Evolutionary conservation across 2,888 invertebrate species (phyloP).

Genomic region (Euproctis similis): DNA sequence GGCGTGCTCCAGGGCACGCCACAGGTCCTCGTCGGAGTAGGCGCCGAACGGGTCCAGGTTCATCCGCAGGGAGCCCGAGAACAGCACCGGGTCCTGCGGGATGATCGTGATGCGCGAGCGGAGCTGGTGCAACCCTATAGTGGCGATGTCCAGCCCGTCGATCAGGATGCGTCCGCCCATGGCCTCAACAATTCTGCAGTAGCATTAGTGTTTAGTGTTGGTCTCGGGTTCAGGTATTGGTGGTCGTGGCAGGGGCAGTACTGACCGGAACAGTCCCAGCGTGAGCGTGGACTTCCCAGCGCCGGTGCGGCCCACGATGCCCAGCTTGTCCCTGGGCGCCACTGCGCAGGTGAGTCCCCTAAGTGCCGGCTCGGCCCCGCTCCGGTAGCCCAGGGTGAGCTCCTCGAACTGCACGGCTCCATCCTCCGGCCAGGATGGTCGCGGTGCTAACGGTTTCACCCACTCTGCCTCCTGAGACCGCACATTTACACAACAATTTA

Average conservation of each 20-base stretch:
- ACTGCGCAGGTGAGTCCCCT: constrained; percentile 86
- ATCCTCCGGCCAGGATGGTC: constrained; percentile 85
- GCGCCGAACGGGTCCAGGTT: constrained; percentile 93
- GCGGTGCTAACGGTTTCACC: constrained; percentile 79
- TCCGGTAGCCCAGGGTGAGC: constrained; percentile 89
- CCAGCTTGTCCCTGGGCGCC: constrained; percentile 89
- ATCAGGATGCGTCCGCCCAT: constrained; percentile 87
- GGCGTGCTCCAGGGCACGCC: constrained; percentile 91
- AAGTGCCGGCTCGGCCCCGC: constrained; percentile 91
- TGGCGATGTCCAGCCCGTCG: constrained; percentile 87
- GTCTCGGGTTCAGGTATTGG: too few relatives aligned
- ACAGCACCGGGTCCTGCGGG: constrained; percentile 95
- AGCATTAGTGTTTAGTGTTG: too few relatives aligned
- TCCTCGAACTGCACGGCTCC: constrained; percentile 88
- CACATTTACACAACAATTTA: too few relatives aligned
- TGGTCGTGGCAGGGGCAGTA: too few relatives aligned
- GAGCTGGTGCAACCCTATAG: constrained; percentile 89
- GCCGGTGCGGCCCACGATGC: constrained; percentile 92
- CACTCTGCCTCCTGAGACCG: constrained; percentile 87
- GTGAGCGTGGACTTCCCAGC: constrained; percentile 95
- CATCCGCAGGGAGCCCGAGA: constrained; percentile 91
- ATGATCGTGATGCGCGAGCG: constrained; percentile 90
- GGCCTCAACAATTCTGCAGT: constrained; percentile 79
- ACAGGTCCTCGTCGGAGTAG: constrained; percentile 87
- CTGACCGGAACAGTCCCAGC: constrained; percentile 81